phyloP scores from a whole-genome alignment of 2,113 vertebrate species.

The Pseudolaguvia tuberculata region DNA sequence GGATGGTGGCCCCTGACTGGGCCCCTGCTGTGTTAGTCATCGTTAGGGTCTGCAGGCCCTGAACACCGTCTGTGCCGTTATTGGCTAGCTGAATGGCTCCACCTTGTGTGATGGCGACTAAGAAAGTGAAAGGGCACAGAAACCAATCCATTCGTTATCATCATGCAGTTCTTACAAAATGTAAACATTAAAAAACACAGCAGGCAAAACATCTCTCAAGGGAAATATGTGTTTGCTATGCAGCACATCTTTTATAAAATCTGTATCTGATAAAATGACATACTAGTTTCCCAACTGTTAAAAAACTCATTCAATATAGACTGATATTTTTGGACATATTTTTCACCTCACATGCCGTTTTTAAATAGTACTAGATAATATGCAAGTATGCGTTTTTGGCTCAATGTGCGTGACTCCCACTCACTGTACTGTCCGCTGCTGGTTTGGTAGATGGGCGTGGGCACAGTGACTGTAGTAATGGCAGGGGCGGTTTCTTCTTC shows the following conservation, averaged over 20 bases:
- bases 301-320: too few relatives aligned
- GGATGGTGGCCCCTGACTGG: constrained; percentile 89
- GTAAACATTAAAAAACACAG: not conserved
- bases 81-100: constrained; percentile 96
- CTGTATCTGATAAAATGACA: too few relatives aligned
- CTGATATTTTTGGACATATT: too few relatives aligned
- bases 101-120: constrained; percentile 97
- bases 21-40: constrained; percentile 87
- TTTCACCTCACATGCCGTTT: too few relatives aligned
- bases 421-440: constrained; percentile 98
- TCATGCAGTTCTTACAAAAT: not conserved
- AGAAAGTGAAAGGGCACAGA: constrained; percentile 16
- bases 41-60: constrained; percentile 91
- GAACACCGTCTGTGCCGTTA: constrained; percentile 94
- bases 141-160: too few relatives aligned
- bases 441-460: constrained; percentile 97
- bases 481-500: constrained; percentile 91
- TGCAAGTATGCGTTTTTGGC: too few relatives aligned
- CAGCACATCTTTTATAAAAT: not conserved
- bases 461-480: constrained; percentile 96
- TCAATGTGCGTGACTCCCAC: too few relatives aligned
- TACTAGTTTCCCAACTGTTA: too few relatives aligned
- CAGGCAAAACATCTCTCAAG: not conserved
- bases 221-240: not conserved
- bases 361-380: not conserved